These are phyloP conservation scores for Sula dactylatra DNA, from an alignment of 2,113 vertebrate species.

Conservation along the genomic window DNA sequence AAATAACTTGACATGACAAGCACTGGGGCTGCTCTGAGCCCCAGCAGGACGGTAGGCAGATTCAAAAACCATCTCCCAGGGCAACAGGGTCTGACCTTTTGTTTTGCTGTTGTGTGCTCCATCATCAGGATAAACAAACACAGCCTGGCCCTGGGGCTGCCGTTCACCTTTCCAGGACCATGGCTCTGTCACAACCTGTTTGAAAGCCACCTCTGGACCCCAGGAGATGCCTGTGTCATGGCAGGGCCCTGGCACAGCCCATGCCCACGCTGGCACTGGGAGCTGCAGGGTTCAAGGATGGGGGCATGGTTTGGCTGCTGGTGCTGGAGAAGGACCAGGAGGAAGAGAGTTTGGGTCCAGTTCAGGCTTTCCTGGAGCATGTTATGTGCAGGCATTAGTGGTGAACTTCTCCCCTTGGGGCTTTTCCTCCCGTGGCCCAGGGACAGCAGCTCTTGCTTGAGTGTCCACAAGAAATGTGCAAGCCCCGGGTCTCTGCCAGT, in stretches of 20 bases:
- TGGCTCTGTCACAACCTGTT: constrained; percentile 60
- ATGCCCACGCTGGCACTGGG: rapidly evolving
- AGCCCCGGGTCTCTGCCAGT: neutral
- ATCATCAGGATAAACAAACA: constrained; percentile 57
- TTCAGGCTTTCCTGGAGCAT: neutral
- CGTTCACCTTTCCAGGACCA: constrained; percentile 56
- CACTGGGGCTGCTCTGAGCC: rapidly evolving
- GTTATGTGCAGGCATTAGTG: neutral
- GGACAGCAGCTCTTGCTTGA: neutral
- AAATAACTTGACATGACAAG: constrained; percentile 45
- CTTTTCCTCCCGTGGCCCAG: neutral
- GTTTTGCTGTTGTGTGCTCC: constrained; percentile 34
- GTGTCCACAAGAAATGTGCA: neutral
- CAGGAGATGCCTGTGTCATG: neutral
- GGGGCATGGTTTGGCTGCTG: neutral
- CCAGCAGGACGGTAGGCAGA: constrained; percentile 18
- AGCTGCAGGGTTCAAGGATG: neutral
- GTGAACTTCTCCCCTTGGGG: neutral
- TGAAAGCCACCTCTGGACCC: neutral
- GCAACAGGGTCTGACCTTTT: constrained; percentile 69
- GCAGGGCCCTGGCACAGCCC: neutral
- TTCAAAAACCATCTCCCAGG: constrained; percentile 68
- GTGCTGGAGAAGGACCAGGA: neutral
- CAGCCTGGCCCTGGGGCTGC: constrained; percentile 49
- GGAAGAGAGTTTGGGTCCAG: neutral